Evolutionary conservation across 1,140 invertebrate genomes (phyloP).

Genomic region (Calephelis virginiensis): DNA sequence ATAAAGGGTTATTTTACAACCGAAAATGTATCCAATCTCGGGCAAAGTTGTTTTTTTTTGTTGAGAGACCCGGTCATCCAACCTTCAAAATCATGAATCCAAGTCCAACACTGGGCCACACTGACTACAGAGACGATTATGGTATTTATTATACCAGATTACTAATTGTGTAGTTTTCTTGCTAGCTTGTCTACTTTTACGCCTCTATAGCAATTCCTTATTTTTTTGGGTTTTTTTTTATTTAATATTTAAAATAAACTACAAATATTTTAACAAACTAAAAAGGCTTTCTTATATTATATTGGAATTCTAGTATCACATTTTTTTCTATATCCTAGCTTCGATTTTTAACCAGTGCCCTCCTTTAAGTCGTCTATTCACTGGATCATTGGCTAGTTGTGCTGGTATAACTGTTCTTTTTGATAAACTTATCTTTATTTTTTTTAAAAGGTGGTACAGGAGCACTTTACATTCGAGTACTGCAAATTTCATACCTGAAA

Average conservation of each 20-base stretch:
- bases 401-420: background rate
- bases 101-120: no score
- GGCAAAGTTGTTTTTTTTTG: no score
- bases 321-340: background rate
- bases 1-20: no score
- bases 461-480: background rate
- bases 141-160: no score
- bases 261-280: no score
- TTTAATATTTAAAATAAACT: no score
- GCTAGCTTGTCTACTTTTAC: background rate
- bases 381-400: background rate
- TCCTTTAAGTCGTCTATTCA: background rate
- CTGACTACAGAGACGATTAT: no score
- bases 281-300: background rate
- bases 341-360: background rate
- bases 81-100: no score
- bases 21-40: no score
- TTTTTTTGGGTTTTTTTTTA: no score
- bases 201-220: no score
- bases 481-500: constrained; percentile 3
- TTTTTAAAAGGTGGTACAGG: background rate
- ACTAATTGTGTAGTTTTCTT: background rate
- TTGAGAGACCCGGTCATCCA: no score
- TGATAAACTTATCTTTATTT: background rate
- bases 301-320: background rate